Evolutionary conservation across 2,797 vertebrate species (phyloP), one percentile per base, ranked within the genome.

Genomic region (Lemur catta): DNA sequence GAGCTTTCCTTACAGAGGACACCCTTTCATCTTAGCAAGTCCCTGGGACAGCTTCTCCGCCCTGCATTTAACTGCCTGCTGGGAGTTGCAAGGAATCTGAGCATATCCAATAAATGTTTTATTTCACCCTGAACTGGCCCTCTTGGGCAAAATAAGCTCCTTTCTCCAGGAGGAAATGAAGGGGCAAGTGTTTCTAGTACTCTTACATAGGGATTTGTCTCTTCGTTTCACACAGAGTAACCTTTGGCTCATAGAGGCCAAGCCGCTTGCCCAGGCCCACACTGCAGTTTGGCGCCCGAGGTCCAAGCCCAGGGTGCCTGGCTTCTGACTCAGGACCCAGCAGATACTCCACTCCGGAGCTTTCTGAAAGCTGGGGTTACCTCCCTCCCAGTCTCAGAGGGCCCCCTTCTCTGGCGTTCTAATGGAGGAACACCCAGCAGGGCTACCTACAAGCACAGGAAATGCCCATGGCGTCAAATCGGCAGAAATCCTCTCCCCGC

Each of bases 91-190:
- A 84, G 55, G 92, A 97, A 78, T 57, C 92, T n/a, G 50, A 95
- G n/a, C 92, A 78, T 41, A 74, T 41, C 74, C 71, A 74, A 80
- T 84, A 84, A 92, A 93, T 93, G 89, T 84, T 96, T 97, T 95
- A 81, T 90, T 84, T 71, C 48, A 75, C 30, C 59, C 74, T 18
- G 65, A 85, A 67, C 46, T 50, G 82, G 52, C 67, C 52, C 61
- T 91, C 69, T 78, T 80, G 89, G 94, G 89, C 86, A 87, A 94
- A 69, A 84, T 79, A 90, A 92, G 4, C 69, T 67, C 69, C 26
- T 92, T 94, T 87, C 43, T 95, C 80, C 35, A 86, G 84, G 92
- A 94, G 55, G 33, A 96, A 94, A 79, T 84, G 57, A 95, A 76
- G 15, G 76, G 55, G 69, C 35, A 81, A 85, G 72, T 9, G 41